phyloP scores from a whole-genome alignment of 2,888 invertebrate genomes.

The Mythimna lalbum region DNA sequence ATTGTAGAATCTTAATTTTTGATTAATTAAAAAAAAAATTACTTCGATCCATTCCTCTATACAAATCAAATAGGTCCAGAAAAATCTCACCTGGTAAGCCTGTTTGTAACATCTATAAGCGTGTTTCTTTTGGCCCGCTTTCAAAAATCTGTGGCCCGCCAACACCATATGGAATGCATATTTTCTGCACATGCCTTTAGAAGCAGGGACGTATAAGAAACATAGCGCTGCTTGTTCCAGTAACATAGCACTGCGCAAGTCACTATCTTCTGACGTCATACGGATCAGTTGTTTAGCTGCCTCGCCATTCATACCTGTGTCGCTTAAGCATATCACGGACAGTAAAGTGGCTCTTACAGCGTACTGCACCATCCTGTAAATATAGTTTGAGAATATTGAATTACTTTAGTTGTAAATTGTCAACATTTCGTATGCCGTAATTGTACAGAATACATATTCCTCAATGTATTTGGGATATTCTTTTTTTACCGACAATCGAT shows the following conservation, averaged over 20 bases:
- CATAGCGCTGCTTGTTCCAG: constrained; percentile 99
- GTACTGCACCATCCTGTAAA: constrained; percentile 95
- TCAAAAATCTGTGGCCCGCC: constrained; percentile 98
- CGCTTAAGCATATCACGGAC: constrained; percentile 96
- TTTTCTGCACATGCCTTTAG: constrained; percentile 95
- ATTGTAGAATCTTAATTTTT: not conserved
- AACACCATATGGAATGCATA: constrained; percentile 99
- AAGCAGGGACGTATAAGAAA: constrained; percentile 92
- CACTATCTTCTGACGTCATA: constrained; percentile 99
- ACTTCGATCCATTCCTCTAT: not conserved
- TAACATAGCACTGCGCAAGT: constrained; percentile 97
- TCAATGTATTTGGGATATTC: not conserved
- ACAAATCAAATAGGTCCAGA: not conserved
- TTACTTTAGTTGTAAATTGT: not conserved
- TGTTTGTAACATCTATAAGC: constrained; percentile 97
- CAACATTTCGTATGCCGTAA: not conserved
- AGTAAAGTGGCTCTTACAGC: constrained; percentile 97
- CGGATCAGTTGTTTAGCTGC: constrained; percentile 98
- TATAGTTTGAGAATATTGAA: not conserved
- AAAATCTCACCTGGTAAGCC: constrained; percentile 94
- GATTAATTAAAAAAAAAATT: not conserved
- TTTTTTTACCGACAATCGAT: too few species aligned
- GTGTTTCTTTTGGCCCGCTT: constrained; percentile 97
- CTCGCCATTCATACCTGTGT: constrained; percentile 95
- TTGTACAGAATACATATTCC: not conserved